Evolutionary conservation across 2,888 invertebrate species (phyloP), one percentile per base, ranked within the genome.

Genomic region (Muscina levida): DNA sequence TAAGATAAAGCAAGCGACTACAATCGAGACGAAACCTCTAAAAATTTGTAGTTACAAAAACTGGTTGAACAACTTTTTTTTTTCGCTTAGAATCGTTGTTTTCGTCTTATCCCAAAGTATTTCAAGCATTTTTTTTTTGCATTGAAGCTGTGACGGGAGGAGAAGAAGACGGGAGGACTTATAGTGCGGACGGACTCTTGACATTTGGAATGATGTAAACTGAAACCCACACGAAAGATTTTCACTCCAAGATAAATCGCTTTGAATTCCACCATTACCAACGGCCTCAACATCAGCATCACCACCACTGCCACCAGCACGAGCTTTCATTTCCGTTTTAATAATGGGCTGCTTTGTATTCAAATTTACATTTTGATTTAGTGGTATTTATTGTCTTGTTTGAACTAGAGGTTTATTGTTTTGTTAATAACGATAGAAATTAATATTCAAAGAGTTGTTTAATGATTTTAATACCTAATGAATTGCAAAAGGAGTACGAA

Each of bases 41-140:
- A n/a, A n/a, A n/a, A 66, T 56, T 59, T 72, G 24, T 68, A n/a
- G 42, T 72, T 73, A 66, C 31, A 68, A 53, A 76, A 74, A 78
- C 78, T 53, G 13, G 78, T 78, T 74, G 48, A 68, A 46, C 73
- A 68, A 74, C 78, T 78, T 78, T 24, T 73, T 70, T 78, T 78
- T 24, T 78, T 70, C 56, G 44, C n/a, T 39, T 39, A 17, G 39
- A 39, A 62, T 42, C 22, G 26, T 37, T 65, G 19, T 57, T 42
- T 11, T 39, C 17, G 44, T n/a, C 37, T 56, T 73, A 17, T 72
- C 56, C 11, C 22, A 67, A 70, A 51, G 62, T 53, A 56, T 53
- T 70, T 65, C 5, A 15, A 6, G 24, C 24, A 39, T 26, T 66
- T 51, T 15, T 42, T 53, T 46, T 46, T 44, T 46, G 46, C 17